phyloP scores from a whole-genome alignment of 2,797 vertebrate species.

The Vespertilio murinus region DNA sequence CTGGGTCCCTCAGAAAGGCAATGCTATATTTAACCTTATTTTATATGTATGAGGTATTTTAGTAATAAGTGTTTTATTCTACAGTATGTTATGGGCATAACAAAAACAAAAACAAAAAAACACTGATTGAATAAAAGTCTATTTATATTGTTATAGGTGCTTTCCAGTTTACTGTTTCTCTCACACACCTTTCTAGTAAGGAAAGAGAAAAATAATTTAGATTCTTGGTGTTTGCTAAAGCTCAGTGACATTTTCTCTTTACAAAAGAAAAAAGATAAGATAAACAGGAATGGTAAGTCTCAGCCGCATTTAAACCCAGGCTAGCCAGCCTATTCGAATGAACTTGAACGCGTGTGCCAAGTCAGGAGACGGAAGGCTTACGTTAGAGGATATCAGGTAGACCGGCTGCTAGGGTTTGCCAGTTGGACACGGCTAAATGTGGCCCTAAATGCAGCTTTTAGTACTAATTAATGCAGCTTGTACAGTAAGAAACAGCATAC shows the following conservation, averaged over 20 bases:
- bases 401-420: neutral
- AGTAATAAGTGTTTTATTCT: neutral
- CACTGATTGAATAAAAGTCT: neutral
- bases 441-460: neutral
- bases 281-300: neutral
- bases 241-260: neutral
- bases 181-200: neutral
- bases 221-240: constrained; percentile 21
- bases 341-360: neutral
- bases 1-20: neutral
- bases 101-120: neutral
- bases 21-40: neutral
- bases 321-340: neutral
- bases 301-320: neutral
- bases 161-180: constrained; percentile 1
- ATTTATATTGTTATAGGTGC: neutral
- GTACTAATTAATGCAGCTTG: constrained; percentile 20
- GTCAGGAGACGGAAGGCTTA: neutral
- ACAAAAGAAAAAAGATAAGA: neutral
- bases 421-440: neutral
- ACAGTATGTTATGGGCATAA: neutral
- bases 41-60: neutral
- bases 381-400: neutral
- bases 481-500: neutral
- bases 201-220: constrained; percentile 19